Evolutionary conservation across 2,797 vertebrate genomes (phyloP).

Genomic region (Oryzias dopingdopingensis): DNA sequence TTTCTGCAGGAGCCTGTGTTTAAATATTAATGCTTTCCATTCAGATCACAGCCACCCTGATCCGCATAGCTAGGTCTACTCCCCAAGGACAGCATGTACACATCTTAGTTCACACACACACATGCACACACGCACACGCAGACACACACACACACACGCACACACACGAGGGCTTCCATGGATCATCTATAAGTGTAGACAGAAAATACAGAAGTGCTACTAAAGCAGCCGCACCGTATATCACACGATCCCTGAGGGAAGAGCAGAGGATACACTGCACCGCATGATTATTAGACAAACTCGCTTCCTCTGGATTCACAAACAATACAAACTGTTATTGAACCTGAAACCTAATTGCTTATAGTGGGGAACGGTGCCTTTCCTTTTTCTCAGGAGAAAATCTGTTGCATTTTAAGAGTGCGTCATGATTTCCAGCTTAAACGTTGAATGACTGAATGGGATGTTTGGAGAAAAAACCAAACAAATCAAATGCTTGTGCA

Average conservation of each 20-base stretch:
- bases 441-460: no score
- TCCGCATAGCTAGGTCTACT: conserved; percentile 67
- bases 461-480: no score
- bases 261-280: background rate
- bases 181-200: conserved; percentile 45
- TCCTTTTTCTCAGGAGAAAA: no score
- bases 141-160: conserved; percentile 17
- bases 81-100: conserved; percentile 63
- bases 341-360: background rate
- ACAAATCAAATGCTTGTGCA: no score
- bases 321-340: background rate
- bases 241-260: conserved; percentile 26
- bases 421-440: no score
- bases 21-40: conserved; percentile 81
- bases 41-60: conserved; percentile 80
- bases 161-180: conserved; percentile 44
- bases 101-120: conserved; percentile 27
- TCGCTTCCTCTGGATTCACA: background rate
- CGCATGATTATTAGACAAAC: background rate
- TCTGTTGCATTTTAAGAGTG: no score
- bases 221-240: conserved; percentile 26
- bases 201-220: conserved; percentile 34
- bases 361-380: no score
- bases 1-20: conserved; percentile 71
- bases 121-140: conserved; percentile 7